Base-by-base conservation (phyloP, 2,888 invertebrate species). In the Acanthopleura granulata region DNA sequence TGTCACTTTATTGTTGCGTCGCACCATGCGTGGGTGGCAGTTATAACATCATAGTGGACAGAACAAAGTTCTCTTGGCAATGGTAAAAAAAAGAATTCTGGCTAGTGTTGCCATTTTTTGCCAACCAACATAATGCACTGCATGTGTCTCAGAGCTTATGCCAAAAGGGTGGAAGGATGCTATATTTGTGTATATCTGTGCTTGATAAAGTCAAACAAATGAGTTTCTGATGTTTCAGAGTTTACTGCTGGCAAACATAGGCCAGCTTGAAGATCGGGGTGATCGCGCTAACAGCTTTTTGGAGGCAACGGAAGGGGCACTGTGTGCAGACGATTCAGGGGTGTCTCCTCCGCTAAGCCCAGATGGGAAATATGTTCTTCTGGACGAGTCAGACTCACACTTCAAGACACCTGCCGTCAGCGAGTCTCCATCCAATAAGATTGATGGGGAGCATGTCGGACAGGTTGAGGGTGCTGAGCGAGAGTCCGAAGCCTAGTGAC, bases 321-420 rank as follows among this genome's bases (percentile, higher is more conserved):
- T 15, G 15, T 6, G 3, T 15, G 66, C 4, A 6, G 25, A 22
- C 14, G 66, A 27, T 16, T 18, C 18, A 16, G 66, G 25, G 25
- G 66, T 66, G 29, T 66, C 66, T 22, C 66, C 66, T 16, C 66
- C 66, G 6, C 29, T 66, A 15, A 66, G 66, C 29, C 66, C 66
- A 27, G 66, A 66, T 27, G 66, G 66, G 66, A 66, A 66, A 27
- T 66, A 66, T 66, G 66, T 66, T 27, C 18, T 66, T 27, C 29
- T 66, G 22, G 66, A 66, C 66, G 3, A 66, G 16, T 22, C 66
- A 66, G 29, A 66, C 6, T 14, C 22, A 1, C 15, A 25, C 66
- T 66, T 66, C 25, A 22, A 22, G 3, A 6, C 66, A 66, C 27
- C 27, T 12, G 66, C 1, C 6, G 57, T 22, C 27, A 15, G 22